Evolutionary conservation across 1,140 invertebrate genomes (phyloP).

Genomic region (Coelopa frigida): DNA sequence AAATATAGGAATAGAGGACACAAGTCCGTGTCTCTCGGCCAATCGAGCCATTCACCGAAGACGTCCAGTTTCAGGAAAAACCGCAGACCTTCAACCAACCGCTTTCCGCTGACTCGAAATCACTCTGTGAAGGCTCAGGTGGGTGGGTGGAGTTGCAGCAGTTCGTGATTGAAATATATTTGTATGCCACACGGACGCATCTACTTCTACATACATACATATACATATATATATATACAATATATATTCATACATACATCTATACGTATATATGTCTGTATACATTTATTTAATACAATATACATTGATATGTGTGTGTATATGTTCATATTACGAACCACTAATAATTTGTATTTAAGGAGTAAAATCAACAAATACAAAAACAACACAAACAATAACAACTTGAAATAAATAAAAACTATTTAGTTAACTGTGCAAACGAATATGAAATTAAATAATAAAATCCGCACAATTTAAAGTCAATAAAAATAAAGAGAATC

Average conservation of each 20-base stretch:
- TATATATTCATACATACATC: slow-evolving; percentile 1
- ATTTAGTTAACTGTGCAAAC: no score
- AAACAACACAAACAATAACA: neutral
- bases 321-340: slow-evolving; percentile 1
- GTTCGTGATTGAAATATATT: neutral
- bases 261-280: slow-evolving; percentile 2
- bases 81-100: no score
- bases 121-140: no score
- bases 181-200: neutral
- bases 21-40: no score
- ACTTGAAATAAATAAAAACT: neutral
- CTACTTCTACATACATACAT: neutral
- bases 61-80: no score
- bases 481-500: no score
- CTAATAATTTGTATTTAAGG: neutral
- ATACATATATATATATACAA: slow-evolving; percentile 3
- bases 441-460: no score
- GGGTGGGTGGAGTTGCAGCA: no score
- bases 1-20: no score
- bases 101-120: no score
- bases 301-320: neutral
- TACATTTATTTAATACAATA: neutral
- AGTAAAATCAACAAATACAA: neutral
- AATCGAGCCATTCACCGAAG: no score
- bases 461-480: no score